Conservation (phyloP, 1,140 invertebrate genomes). For the Drosophila lowei region DNA sequence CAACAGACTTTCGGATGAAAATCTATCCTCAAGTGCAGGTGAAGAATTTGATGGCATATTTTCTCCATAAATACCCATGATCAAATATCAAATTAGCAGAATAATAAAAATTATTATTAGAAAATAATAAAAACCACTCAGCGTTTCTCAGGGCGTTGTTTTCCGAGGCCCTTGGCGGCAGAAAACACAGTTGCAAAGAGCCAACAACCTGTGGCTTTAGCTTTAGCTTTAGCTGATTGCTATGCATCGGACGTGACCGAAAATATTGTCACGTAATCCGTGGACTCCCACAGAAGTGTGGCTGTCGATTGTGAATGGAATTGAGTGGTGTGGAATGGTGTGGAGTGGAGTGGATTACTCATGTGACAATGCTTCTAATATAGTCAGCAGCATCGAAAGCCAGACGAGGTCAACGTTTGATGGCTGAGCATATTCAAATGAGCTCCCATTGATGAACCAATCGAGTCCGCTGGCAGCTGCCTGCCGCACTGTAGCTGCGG, state of each 20-base stretch:
- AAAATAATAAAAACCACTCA: background rate
- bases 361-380: slow-evolving; percentile 10
- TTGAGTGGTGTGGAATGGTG: background rate
- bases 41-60: slow-evolving; percentile 17
- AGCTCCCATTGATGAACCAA: slow-evolving; percentile 55
- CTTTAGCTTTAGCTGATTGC: slow-evolving; percentile 33
- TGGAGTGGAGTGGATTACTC: background rate
- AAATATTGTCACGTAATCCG: slow-evolving; percentile 73
- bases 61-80: slow-evolving; percentile 5
- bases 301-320: slow-evolving; percentile 32
- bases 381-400: background rate
- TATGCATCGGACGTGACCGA: slow-evolving; percentile 60
- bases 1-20: slow-evolving; percentile 15
- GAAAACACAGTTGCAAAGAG: slow-evolving; percentile 6
- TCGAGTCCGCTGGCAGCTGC: slow-evolving; percentile 9
- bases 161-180: slow-evolving; percentile 12
- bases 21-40: slow-evolving; percentile 1
- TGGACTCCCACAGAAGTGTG: slow-evolving; percentile 27
- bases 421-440: slow-evolving; percentile 52
- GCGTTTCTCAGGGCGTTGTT: slow-evolving; percentile 37
- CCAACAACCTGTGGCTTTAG: slow-evolving; percentile 34
- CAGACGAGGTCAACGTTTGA: slow-evolving; percentile 46
- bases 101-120: background rate
- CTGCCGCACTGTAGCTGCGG: slow-evolving; percentile 30
- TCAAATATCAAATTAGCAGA: too few species aligned